Base-by-base conservation (phyloP, 2,888 invertebrate species). In the Callinectes sapidus region DNA sequence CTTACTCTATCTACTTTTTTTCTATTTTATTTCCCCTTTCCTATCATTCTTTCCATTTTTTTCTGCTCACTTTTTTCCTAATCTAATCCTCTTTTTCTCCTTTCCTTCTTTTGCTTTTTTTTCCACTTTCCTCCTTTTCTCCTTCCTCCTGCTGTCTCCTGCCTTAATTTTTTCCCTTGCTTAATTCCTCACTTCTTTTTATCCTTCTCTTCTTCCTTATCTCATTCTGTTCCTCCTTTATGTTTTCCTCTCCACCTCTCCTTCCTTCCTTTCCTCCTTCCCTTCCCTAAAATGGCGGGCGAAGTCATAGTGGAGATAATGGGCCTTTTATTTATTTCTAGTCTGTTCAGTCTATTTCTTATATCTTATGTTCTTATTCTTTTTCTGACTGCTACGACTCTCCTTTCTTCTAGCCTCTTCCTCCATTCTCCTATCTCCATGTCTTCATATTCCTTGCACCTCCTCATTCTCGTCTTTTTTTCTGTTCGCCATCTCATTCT, bases 401-500 rank as follows among this genome's bases (percentile, higher is more conserved):
- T 81, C 81, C 16, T 81, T 81, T 81, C n/a, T 71, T 35, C 10
- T 81, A 35, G 35, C 81, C 35, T 35, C 35, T 81, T 81, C 35
- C 81, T n/a, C 32, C 81, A 13, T 32, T 35, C 81, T 32, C 32
- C 35, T 16, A 23, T 35, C 81, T 81, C 8, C 35, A 32, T 32
- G 14, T 81, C 81, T 35, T 81, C 16, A 32, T 81, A 13, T 81
- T 35, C 23, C 81, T 35, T 81, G 32, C 32, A 32, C 81, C 32
- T 35, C 81, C 81, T 81, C 81, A 13, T 81, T 32, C 81, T 81
- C 81, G 13, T 81, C 81, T 71, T 23, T 71, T 71, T 66, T 71
- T 23, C 28, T 71, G 71, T 71, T 71, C 28, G 2, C 71, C 16
- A 81, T 81, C 81, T 81, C 35, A 32, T 35, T 35, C 81, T 35